phyloP scores from a whole-genome alignment of 2,113 vertebrate species.

The Otocyon megalotis region DNA sequence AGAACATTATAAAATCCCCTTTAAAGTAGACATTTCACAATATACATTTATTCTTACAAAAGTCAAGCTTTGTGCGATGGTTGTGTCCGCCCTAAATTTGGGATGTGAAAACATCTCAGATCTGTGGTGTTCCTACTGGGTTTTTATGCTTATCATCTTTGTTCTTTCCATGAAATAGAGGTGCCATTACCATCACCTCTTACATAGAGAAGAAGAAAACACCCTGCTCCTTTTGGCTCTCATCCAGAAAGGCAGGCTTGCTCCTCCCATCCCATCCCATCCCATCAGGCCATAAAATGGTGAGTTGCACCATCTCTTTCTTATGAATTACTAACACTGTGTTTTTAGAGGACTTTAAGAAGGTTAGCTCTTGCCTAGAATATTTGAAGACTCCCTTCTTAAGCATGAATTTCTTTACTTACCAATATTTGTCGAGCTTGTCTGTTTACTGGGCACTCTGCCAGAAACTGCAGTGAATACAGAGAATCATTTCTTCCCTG shows the following conservation, averaged over 20 bases:
- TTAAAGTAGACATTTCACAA: background rate
- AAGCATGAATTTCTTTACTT: background rate
- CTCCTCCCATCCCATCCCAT: background rate
- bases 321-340: background rate
- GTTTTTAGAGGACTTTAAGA: background rate
- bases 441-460: background rate
- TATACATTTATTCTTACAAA: background rate
- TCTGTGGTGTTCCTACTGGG: background rate
- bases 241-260: background rate
- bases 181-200: background rate
- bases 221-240: background rate
- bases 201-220: background rate
- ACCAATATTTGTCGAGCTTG: background rate
- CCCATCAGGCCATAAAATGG: background rate
- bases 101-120: background rate
- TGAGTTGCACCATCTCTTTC: background rate
- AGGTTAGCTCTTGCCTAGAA: constrained; percentile 1
- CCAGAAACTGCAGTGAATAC: background rate
- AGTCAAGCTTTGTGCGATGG: background rate
- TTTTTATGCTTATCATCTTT: constrained; percentile 19
- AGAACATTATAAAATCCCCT: background rate
- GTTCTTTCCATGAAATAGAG: constrained; percentile 1
- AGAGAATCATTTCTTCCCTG: constrained; percentile 6
- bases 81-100: background rate
- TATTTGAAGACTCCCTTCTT: constrained; percentile 15